These are phyloP conservation scores for Lottia scabra DNA, from an alignment of 2,888 invertebrate genomes.

Conservation along the genomic window DNA sequence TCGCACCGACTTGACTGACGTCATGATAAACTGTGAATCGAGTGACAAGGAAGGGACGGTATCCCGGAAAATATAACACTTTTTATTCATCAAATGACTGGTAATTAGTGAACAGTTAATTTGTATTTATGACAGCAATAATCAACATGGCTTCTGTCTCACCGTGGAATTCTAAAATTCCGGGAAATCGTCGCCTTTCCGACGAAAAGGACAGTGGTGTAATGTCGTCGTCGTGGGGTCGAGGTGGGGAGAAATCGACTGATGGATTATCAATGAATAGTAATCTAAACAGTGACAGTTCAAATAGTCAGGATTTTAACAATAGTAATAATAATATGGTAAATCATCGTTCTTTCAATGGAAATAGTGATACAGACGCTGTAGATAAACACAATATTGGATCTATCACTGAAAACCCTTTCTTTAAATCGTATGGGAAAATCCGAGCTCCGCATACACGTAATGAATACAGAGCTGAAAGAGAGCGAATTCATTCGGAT, in stretches of 20 bases:
- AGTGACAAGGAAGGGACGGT: background rate
- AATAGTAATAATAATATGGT: background rate
- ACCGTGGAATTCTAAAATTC: constrained; percentile 42
- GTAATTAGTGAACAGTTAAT: no score
- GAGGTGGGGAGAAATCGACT: constrained; percentile 16
- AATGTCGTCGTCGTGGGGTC: constrained; percentile 20
- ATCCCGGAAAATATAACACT: background rate
- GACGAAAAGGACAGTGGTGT: constrained; percentile 11
- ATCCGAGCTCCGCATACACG: background rate
- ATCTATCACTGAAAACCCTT: constrained; percentile 36
- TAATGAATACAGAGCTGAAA: background rate
- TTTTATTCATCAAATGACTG: no score
- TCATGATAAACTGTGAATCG: constrained; percentile 18
- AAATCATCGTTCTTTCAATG: background rate
- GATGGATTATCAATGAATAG: constrained; percentile 17
- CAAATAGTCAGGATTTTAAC: constrained; percentile 9
- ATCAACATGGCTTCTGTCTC: constrained; percentile 41
- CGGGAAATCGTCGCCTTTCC: constrained; percentile 4
- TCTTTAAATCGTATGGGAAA: constrained; percentile 35
- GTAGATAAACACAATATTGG: constrained; percentile 28
- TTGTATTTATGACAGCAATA: constrained; percentile 26
- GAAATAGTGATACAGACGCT: constrained; percentile 1
- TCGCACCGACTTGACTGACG: constrained; percentile 21
- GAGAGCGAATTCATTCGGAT: background rate
- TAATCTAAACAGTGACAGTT: background rate